phyloP scores from a whole-genome alignment of 2,113 vertebrate species.

The Conger conger region DNA sequence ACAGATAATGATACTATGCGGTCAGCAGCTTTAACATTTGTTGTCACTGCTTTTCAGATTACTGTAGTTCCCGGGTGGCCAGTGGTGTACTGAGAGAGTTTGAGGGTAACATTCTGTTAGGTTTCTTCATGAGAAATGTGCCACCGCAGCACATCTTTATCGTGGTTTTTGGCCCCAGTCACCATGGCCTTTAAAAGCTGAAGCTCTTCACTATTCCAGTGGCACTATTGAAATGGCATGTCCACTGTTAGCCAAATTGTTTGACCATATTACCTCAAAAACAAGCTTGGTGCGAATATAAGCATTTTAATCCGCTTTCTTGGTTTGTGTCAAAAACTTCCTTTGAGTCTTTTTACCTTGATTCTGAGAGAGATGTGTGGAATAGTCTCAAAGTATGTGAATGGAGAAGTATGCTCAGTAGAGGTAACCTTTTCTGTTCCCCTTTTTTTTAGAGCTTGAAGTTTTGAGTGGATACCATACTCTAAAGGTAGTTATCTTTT shows the following conservation, averaged over 20 bases:
- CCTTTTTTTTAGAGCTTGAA: no score
- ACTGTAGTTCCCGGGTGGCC: no score
- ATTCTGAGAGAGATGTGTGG: neutral
- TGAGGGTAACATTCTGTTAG: no score
- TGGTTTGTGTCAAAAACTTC: neutral
- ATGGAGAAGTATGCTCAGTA: no score
- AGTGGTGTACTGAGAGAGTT: no score
- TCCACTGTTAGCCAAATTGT: neutral
- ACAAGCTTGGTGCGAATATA: neutral
- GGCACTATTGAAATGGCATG: neutral
- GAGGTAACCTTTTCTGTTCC: no score
- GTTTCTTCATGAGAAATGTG: neutral
- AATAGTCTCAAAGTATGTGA: no score
- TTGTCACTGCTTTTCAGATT: no score
- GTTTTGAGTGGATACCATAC: no score
- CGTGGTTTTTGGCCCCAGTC: neutral
- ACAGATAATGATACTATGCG: no score
- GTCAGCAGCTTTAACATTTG: no score
- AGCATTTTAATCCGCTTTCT: constrained; percentile 1
- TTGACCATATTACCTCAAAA: neutral
- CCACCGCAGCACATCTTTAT: neutral
- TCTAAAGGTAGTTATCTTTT: no score
- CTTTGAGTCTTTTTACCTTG: neutral
- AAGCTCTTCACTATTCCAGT: neutral
- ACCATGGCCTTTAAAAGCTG: neutral